A percentile compares a stretch with the other conserved stretches of the same genome.
These are phyloP conservation scores for Montipora capitata DNA, from an alignment of 92 coral and sea anemone species.

Conservation along the genomic window DNA sequence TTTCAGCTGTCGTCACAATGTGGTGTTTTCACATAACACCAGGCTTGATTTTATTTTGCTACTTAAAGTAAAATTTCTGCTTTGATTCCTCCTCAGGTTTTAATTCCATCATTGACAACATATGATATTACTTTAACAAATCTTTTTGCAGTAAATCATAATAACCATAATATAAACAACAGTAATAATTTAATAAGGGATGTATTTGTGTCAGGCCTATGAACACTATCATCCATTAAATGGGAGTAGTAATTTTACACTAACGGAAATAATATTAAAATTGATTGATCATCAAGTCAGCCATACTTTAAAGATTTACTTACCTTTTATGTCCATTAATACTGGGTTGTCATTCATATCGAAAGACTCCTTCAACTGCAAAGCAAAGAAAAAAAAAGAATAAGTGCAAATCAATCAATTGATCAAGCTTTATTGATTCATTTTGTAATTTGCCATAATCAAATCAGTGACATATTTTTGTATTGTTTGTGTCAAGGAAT, in stretches of 20 bases:
- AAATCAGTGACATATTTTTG: constrained; percentile 27
- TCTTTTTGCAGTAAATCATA: constrained; percentile 18
- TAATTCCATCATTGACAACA: too few species aligned
- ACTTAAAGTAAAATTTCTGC: constrained; percentile 15
- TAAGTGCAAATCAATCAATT: constrained; percentile 2
- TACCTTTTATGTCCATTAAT: constrained; percentile 22
- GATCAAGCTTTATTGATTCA: constrained; percentile 4
- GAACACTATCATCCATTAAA: constrained; percentile 28
- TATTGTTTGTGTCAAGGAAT: constrained; percentile 18
- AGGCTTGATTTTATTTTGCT: constrained; percentile 9
- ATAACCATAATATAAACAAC: constrained; percentile 7
- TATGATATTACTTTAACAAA: constrained; percentile 23
- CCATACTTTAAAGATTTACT: constrained; percentile 16
- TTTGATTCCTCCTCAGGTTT: constrained; percentile 22
- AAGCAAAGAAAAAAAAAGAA: constrained; percentile 23
- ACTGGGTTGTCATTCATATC: constrained; percentile 18
- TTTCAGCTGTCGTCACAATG: constrained; percentile 28
- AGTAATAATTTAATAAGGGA: constrained; percentile 19
- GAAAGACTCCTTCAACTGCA: constrained; percentile 28
- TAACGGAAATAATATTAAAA: constrained; percentile 14
- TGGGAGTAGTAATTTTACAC: constrained; percentile 17
- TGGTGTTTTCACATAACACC: constrained; percentile 27
- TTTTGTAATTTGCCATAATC: constrained; percentile 18
- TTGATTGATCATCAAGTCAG: constrained; percentile 9
- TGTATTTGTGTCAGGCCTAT: constrained; percentile 31